Conservation (phyloP, 2,113 vertebrate genomes). For the Phrynocephalus versicolor region DNA sequence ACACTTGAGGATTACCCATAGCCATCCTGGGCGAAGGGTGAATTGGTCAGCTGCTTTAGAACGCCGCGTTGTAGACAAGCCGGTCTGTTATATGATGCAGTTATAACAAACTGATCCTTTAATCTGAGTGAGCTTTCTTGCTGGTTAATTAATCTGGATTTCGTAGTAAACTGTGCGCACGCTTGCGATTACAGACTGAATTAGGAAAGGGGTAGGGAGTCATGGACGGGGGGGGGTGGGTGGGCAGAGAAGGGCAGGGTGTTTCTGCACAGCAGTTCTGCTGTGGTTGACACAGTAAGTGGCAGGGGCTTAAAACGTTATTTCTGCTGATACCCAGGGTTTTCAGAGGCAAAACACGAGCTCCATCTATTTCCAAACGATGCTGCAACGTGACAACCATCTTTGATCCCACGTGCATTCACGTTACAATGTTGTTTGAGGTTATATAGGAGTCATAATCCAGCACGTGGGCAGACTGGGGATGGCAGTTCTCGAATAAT, state of each 20-base stretch:
- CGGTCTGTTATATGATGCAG: not conserved
- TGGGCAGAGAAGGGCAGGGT: not conserved
- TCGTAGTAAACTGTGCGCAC: not conserved
- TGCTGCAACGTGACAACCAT: no score
- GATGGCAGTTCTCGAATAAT: not conserved
- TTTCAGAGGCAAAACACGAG: no score
- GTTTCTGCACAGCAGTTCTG: not conserved
- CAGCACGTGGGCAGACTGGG: not conserved
- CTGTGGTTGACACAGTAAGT: no score
- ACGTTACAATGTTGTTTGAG: no score
- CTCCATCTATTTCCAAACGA: no score
- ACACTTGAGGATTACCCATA: not conserved
- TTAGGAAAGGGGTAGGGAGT: not conserved
- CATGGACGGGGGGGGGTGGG: no score
- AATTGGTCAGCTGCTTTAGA: not conserved
- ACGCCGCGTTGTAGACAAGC: no score
- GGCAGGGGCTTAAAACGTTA: not conserved
- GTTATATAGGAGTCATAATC: no score
- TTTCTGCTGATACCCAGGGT: not conserved
- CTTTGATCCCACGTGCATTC: no score
- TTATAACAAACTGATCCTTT: not conserved
- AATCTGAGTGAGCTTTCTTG: not conserved
- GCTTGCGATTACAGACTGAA: not conserved
- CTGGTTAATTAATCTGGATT: not conserved
- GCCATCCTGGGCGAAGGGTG: not conserved